Percentiles rank a stretch among this genome's conserved stretches.
phyloP scores from a whole-genome alignment of 30 jellyfish, hydroid and myxozoan genomes.

The Sanderia malayensis region DNA sequence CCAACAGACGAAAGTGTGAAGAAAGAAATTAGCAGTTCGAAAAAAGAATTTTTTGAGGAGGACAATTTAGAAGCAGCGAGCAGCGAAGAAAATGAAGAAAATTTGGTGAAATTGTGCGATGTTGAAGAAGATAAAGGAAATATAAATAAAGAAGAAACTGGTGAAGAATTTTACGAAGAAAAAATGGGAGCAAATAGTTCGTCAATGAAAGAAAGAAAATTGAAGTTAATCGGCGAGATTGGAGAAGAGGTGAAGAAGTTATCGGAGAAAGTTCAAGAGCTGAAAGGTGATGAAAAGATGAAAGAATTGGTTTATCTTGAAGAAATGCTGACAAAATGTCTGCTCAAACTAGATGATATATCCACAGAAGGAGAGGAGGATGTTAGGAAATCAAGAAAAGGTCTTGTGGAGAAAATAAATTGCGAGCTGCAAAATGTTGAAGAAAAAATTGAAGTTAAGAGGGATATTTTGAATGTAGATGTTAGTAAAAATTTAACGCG shows the following conservation, averaged over 20 bases:
- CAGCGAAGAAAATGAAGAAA: no score
- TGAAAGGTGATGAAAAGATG: slow-evolving; percentile 8
- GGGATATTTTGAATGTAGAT: background rate
- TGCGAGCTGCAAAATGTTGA: slow-evolving; percentile 37
- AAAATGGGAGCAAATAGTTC: slow-evolving; percentile 2
- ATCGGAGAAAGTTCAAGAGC: slow-evolving; percentile 21
- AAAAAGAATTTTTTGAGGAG: background rate
- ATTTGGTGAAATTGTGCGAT: background rate
- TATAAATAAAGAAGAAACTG: slow-evolving; percentile 3
- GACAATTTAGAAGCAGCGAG: slow-evolving; percentile 1
- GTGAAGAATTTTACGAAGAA: no score
- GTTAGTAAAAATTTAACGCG: background rate
- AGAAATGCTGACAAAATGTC: slow-evolving; percentile 82
- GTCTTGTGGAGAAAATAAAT: slow-evolving; percentile 35
- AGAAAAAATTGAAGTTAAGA: slow-evolving; percentile 1
- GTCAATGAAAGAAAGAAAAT: background rate
- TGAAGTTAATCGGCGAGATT: slow-evolving; percentile 24
- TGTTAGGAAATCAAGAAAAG: slow-evolving; percentile 58
- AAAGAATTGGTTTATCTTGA: slow-evolving; percentile 52
- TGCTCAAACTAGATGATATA: slow-evolving; percentile 65
- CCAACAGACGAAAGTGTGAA: background rate
- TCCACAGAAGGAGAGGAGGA: slow-evolving; percentile 74
- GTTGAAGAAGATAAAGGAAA: background rate
- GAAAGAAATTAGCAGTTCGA: background rate
- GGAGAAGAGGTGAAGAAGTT: slow-evolving; percentile 34